phyloP scores from a whole-genome alignment of 2,888 invertebrate species.

The Cordilura impudica region DNA sequence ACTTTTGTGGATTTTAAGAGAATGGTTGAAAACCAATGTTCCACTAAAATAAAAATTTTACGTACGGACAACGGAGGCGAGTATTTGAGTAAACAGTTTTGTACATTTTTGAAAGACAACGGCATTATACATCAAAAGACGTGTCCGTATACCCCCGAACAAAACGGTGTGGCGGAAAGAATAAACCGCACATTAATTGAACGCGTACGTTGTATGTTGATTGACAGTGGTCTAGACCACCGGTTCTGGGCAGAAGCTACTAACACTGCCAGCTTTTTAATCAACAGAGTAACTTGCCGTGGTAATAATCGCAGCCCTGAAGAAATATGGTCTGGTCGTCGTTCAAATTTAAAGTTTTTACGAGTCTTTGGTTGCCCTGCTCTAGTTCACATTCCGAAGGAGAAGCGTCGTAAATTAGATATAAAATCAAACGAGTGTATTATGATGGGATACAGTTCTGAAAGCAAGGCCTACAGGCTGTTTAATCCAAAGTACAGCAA shows the following conservation, averaged over 20 bases:
- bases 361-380: conserved; percentile 55
- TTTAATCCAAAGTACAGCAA: conserved; percentile 2
- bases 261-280: conserved; percentile 47
- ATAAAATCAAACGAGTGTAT: conserved; percentile 54
- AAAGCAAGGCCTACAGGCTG: conserved; percentile 53
- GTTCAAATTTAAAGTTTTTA: conserved; percentile 15
- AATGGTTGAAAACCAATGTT: no score
- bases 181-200: conserved; percentile 63
- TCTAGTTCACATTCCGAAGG: conserved; percentile 52
- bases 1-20: no score
- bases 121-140: conserved; percentile 69
- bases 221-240: conserved; percentile 50
- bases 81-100: conserved; percentile 15
- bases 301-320: conserved; percentile 16
- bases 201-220: conserved; percentile 64
- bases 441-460: conserved; percentile 48
- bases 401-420: no score
- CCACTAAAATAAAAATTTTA: no score
- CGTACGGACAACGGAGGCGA: no score
- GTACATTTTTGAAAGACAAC: conserved; percentile 57
- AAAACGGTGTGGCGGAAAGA: conserved; percentile 66
- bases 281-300: conserved; percentile 58
- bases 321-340: conserved; percentile 39
- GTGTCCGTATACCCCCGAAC: no score
- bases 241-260: conserved; percentile 61